Base-by-base conservation (phyloP, 2,113 vertebrate genomes). In the Nestor notabilis region DNA sequence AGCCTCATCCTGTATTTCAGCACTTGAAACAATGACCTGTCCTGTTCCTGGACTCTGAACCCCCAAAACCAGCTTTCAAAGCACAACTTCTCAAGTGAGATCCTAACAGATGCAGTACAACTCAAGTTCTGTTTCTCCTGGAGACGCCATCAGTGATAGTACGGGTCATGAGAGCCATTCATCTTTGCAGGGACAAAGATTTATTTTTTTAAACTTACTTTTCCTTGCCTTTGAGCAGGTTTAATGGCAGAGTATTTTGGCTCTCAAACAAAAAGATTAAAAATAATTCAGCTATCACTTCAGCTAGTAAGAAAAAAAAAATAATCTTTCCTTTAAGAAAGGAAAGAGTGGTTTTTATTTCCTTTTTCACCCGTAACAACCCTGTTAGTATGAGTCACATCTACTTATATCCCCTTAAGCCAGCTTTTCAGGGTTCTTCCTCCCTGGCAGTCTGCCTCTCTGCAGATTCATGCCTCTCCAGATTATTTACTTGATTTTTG, bases 391-490 rank as follows among this genome's bases (percentile, higher is more conserved):
- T 4, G 21, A 66, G 29, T 27, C 39, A 28, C 28, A 47, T 18
- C 28, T 87, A 60, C 17, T 58, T 53, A 10, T 0, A 25, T 0
- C 23, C 10, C 25, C 43, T 56, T 41, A 8, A 0, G 41, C 18
- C 60, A 83, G 58, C 28, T 49, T 88, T 46, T 33, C 44, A 70
- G 13, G 20, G 9, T 25, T 11, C 39, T 58, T 41, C 10, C 28
- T 58, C 25, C 20, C 47, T 23, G 14, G 21, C 8, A 70, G 17
- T 19, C 27, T 39, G 12, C 19, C 31, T 50, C 33, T 13, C 8
- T 19, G 11, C 19, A 55, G 29, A 55, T 18, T 0, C 9, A 0
- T 0, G 6, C 3, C 27, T 6, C 5, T 49, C 31, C 29, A 70
- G 37, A 47, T 5, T 25, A 52, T 5, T 85, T 2, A 0, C 23